Conservation (phyloP, 2,113 vertebrate species). For the Calyptomena viridis region DNA sequence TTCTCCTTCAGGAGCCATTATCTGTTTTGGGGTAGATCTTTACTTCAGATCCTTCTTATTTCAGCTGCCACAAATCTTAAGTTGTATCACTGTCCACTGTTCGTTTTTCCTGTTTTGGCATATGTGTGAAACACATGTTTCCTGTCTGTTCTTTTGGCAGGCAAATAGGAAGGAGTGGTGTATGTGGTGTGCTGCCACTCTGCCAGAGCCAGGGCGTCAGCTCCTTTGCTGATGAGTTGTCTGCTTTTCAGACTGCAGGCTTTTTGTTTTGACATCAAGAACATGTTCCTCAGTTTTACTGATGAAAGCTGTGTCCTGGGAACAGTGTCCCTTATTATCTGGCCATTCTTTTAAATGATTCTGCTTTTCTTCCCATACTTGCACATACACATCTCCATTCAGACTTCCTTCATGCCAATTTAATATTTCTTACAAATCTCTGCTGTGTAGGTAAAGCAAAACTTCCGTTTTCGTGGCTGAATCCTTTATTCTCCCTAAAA, state of each 20-base stretch:
- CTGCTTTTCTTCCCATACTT: background rate
- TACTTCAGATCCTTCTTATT: background rate
- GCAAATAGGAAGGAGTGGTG: background rate
- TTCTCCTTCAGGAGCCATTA: background rate
- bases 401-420: background rate
- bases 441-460: background rate
- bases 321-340: background rate
- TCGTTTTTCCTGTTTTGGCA: background rate
- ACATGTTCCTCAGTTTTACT: background rate
- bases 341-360: background rate
- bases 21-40: background rate
- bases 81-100: background rate
- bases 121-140: background rate
- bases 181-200: accelerated
- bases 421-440: background rate
- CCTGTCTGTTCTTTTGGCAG: background rate
- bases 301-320: background rate
- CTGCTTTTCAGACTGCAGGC: background rate
- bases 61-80: background rate
- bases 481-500: background rate
- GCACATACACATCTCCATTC: background rate
- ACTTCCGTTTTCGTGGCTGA: background rate
- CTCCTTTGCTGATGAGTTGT: background rate
- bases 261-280: background rate
- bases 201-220: background rate